These are phyloP conservation scores for Rousettus madagascariensis DNA, from an alignment of 2,797 vertebrate genomes.

Conservation along the genomic window DNA sequence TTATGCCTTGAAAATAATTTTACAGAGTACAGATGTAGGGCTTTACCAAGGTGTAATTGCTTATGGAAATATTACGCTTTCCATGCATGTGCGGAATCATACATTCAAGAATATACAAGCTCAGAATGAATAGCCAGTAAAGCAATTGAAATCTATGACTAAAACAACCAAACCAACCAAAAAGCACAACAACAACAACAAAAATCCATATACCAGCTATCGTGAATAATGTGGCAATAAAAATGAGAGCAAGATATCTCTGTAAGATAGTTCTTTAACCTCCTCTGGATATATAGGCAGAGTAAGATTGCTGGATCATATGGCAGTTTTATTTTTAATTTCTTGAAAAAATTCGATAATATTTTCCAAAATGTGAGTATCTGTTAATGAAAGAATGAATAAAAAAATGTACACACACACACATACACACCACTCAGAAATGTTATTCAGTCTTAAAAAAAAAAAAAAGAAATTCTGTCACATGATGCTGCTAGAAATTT, in stretches of 20 bases:
- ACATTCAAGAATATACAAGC: background rate
- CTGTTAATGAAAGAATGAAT: background rate
- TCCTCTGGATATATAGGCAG: too few species aligned
- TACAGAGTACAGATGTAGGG: background rate
- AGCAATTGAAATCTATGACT: background rate
- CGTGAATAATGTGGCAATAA: too few species aligned
- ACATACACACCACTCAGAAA: background rate
- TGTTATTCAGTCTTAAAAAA: background rate
- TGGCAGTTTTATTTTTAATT: too few species aligned
- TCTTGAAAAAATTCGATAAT: background rate
- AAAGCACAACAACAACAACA: too few species aligned
- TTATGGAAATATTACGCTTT: background rate
- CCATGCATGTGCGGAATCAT: background rate
- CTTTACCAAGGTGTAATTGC: background rate
- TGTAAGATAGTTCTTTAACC: too few species aligned
- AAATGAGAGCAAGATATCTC: too few species aligned
- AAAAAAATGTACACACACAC: background rate
- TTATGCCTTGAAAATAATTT: background rate
- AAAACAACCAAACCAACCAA: background rate
- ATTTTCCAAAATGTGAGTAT: background rate
- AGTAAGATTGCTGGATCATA: too few species aligned
- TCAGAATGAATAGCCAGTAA: background rate
- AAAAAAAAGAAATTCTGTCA: background rate
- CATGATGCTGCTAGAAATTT: background rate
- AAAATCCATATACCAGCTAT: too few species aligned